Evolutionary conservation across 2,888 invertebrate genomes (phyloP).

Genomic region (Tipula helvola): DNA sequence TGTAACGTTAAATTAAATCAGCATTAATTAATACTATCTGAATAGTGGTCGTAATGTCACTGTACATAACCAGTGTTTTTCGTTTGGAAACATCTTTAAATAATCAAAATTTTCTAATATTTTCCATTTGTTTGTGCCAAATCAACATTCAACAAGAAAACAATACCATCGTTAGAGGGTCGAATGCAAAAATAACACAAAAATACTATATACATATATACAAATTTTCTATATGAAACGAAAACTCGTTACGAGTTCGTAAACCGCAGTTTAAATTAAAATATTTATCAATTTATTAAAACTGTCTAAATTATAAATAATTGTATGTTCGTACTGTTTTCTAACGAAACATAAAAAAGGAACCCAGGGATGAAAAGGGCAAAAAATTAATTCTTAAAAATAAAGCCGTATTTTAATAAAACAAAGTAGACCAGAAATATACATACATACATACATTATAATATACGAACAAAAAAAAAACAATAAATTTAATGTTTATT

Average conservation of each 20-base stretch:
- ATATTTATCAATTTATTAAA: constrained; percentile 4
- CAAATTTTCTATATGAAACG: not conserved
- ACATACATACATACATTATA: not conserved
- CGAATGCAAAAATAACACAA: no score
- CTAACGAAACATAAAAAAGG: not conserved
- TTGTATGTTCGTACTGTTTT: not conserved
- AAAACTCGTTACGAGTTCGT: not conserved
- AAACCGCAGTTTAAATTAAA: not conserved
- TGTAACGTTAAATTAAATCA: no score
- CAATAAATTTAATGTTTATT: not conserved
- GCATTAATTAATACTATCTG: no score
- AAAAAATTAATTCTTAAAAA: not conserved
- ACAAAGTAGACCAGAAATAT: not conserved
- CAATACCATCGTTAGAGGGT: no score
- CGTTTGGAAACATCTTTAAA: no score
- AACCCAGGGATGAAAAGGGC: not conserved
- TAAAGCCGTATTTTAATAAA: not conserved
- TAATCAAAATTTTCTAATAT: no score
- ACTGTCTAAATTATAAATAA: constrained; percentile 4
- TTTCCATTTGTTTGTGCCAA: no score
- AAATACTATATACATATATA: no score
- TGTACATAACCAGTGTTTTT: no score
- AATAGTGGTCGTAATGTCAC: no score
- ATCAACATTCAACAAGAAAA: no score
- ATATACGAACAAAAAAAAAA: not conserved